Percentiles rank a stretch among this genome's conserved stretches.
phyloP scores from a whole-genome alignment of 2,888 invertebrate genomes.

The Griposia aprilina region DNA sequence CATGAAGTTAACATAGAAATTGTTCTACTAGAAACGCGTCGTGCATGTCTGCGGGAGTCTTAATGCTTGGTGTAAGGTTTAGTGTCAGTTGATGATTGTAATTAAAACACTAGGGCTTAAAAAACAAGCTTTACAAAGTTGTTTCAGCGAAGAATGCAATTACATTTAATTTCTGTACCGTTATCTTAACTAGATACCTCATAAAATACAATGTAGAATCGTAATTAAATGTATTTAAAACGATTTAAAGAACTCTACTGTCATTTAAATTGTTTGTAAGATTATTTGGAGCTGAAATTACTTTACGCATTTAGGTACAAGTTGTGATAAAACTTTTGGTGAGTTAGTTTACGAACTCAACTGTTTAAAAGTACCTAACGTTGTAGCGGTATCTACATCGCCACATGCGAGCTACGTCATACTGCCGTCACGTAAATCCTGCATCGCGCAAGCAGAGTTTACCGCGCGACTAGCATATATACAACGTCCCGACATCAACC shows the following conservation, averaged over 20 bases:
- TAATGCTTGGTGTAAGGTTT: too few species aligned
- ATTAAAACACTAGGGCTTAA: not conserved
- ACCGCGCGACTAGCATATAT: too few species aligned
- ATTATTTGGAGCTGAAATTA: slow-evolving; percentile 13
- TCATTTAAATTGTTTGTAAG: slow-evolving; percentile 3
- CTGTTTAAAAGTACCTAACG: too few species aligned
- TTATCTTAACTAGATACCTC: slow-evolving; percentile 17
- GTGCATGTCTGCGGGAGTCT: too few species aligned
- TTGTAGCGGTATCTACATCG: too few species aligned
- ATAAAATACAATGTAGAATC: slow-evolving; percentile 21
- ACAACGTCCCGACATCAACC: too few species aligned
- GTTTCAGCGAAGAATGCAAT: slow-evolving; percentile 32
- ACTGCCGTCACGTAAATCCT: too few species aligned
- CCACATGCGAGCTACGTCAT: too few species aligned
- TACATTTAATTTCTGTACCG: slow-evolving; percentile 24
- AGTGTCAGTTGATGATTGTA: not conserved
- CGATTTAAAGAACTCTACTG: slow-evolving; percentile 6
- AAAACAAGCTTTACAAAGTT: not conserved
- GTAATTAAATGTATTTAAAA: slow-evolving; percentile 7
- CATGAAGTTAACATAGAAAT: too few species aligned
- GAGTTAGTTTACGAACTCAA: not conserved
- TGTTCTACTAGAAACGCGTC: too few species aligned
- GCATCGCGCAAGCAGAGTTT: too few species aligned
- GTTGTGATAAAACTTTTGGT: not conserved
- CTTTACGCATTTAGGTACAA: not conserved